Evolutionary conservation across 2,888 invertebrate species (phyloP).

Genomic region (Agrotis clavis): DNA sequence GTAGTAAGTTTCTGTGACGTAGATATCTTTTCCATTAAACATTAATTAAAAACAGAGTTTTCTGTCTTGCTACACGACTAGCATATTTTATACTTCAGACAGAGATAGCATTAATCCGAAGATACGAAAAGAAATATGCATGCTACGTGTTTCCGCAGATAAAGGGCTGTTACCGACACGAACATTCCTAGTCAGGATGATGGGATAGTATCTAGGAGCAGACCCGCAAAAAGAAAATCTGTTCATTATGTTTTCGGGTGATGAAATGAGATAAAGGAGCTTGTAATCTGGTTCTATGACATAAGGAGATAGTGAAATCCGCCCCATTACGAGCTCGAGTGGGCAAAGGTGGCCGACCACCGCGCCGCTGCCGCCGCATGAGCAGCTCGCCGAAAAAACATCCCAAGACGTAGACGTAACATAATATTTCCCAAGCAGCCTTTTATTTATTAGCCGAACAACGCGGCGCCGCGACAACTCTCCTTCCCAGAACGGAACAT

Average conservation of each 20-base stretch:
- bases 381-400: conserved; percentile 84
- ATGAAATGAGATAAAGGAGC: conserved; percentile 58
- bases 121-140: conserved; percentile 36
- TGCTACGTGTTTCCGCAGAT: conserved; percentile 21
- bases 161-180: conserved; percentile 6
- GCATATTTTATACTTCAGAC: conserved; percentile 24
- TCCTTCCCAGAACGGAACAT: conserved; percentile 86
- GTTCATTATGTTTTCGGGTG: conserved; percentile 56
- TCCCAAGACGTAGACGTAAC: conserved; percentile 88
- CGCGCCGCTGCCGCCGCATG: conserved; percentile 75
- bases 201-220: conserved; percentile 6
- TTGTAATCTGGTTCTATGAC: conserved; percentile 69
- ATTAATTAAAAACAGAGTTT: background rate
- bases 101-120: conserved; percentile 31
- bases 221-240: conserved; percentile 36
- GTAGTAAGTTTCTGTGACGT: background rate
- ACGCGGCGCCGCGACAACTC: conserved; percentile 87
- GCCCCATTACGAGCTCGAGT: conserved; percentile 83
- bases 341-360: conserved; percentile 81
- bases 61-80: conserved; percentile 21
- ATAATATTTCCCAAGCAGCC: conserved; percentile 90
- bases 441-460: conserved; percentile 89
- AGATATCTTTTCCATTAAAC: background rate
- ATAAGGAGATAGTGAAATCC: conserved; percentile 73
- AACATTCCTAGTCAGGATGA: conserved; percentile 22